Conservation (phyloP, 2,888 invertebrate species). For the Cephus spinipes region DNA sequence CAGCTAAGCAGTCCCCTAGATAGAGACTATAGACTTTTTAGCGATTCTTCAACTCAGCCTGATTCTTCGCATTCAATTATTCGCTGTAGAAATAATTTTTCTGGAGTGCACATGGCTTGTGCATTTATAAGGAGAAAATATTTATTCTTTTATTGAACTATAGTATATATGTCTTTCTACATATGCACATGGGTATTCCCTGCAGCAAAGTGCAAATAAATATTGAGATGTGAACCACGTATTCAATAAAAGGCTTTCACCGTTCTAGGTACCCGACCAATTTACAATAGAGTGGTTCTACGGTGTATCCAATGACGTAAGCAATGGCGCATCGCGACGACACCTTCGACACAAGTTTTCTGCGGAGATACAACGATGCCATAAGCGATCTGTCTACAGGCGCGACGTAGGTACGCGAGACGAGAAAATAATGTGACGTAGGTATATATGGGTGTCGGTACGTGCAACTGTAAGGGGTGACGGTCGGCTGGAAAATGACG, state of each 20-base stretch:
- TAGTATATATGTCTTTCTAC: neutral
- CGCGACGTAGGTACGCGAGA: neutral
- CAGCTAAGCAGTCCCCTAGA: neutral
- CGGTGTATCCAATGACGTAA: slow-evolving; percentile 36
- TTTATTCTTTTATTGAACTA: neutral
- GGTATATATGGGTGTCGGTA: neutral
- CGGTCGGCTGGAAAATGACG: neutral
- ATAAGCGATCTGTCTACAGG: neutral
- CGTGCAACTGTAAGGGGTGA: neutral
- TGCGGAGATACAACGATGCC: neutral
- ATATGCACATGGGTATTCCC: neutral
- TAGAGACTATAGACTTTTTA: neutral
- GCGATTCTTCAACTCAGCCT: neutral
- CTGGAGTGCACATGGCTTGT: neutral
- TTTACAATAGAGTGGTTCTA: slow-evolving; percentile 44
- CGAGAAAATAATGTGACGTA: neutral
- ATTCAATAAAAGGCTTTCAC: slow-evolving; percentile 59
- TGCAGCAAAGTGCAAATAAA: slow-evolving; percentile 2
- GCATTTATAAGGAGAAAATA: neutral
- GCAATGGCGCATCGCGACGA: slow-evolving; percentile 28
- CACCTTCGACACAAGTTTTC: neutral
- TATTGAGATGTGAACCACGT: slow-evolving; percentile 59
- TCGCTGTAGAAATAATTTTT: neutral
- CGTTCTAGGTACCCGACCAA: slow-evolving; percentile 38
- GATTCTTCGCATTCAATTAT: neutral